These are phyloP conservation scores for Squalus acanthias DNA, from an alignment of 2,797 vertebrate species.

Conservation along the genomic window DNA sequence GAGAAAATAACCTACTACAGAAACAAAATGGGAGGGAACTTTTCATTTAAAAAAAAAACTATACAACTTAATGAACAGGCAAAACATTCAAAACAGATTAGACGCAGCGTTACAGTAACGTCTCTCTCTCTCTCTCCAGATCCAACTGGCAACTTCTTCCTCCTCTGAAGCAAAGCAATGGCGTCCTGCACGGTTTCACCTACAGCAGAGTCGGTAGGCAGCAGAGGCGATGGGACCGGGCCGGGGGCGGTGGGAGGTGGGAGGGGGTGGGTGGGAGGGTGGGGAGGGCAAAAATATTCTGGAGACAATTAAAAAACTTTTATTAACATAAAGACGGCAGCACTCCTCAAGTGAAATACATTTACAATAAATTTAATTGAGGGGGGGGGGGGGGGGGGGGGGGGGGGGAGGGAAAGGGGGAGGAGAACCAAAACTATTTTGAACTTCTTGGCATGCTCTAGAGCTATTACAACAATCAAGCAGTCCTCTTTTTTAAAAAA, in stretches of 20 bases:
- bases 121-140: slow-evolving; percentile 1
- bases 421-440: neutral
- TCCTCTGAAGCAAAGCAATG: neutral
- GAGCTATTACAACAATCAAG: slow-evolving; percentile 34
- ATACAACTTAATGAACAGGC: slow-evolving; percentile 34
- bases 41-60: slow-evolving; percentile 23
- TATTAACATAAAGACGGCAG: slow-evolving; percentile 36
- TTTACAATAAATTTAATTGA: slow-evolving; percentile 29
- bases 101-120: neutral
- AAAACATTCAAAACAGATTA: slow-evolving; percentile 30
- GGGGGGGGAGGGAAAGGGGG: neutral
- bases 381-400: neutral
- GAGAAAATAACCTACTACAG: neutral
- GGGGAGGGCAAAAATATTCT: slow-evolving; percentile 29
- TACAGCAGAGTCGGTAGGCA: neutral
- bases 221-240: neutral
- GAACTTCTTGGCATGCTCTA: slow-evolving; percentile 30
- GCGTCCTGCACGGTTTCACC: neutral
- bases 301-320: slow-evolving; percentile 28
- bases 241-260: neutral
- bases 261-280: too few species aligned
- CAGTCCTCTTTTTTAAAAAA: slow-evolving; percentile 17
- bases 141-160: slow-evolving; percentile 1
- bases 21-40: slow-evolving; percentile 10
- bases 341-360: slow-evolving; percentile 33